These are phyloP conservation scores for Drosophila buzzatii DNA, from an alignment of 2,888 invertebrate genomes.

Conservation along the genomic window DNA sequence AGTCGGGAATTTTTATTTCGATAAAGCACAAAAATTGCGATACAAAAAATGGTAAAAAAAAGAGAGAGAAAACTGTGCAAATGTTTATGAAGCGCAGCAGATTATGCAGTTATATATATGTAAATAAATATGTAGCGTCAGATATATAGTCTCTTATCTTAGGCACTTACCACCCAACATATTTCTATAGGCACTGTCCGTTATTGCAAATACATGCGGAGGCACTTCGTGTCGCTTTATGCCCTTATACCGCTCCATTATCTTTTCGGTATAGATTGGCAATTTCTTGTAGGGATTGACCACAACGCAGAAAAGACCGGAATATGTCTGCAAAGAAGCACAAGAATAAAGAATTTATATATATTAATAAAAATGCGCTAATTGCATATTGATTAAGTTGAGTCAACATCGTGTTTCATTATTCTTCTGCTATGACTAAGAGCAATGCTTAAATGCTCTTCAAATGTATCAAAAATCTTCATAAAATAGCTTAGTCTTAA, in stretches of 20 bases:
- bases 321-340: constrained; percentile 95
- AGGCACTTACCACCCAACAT: constrained; percentile 96
- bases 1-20: constrained; percentile 53
- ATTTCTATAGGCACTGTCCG: constrained; percentile 99
- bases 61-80: background rate
- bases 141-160: constrained; percentile 14
- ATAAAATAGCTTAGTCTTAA: background rate
- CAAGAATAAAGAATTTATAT: constrained; percentile 23
- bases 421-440: no score
- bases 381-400: background rate
- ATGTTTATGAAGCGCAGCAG: constrained; percentile 22
- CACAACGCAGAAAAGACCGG: constrained; percentile 99
- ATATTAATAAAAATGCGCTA: no score
- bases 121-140: constrained; percentile 1
- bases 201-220: constrained; percentile 99
- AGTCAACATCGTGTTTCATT: background rate
- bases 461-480: background rate
- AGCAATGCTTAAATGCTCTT: no score
- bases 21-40: constrained; percentile 44
- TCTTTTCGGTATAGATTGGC: constrained; percentile 99
- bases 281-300: constrained; percentile 99
- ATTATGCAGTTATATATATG: constrained; percentile 37
- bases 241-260: constrained; percentile 99
- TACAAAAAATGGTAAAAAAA: constrained; percentile 13
- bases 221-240: constrained; percentile 99